Evolutionary conservation across 2,888 invertebrate species (phyloP).

Genomic region (Lasioglossum marginatum): DNA sequence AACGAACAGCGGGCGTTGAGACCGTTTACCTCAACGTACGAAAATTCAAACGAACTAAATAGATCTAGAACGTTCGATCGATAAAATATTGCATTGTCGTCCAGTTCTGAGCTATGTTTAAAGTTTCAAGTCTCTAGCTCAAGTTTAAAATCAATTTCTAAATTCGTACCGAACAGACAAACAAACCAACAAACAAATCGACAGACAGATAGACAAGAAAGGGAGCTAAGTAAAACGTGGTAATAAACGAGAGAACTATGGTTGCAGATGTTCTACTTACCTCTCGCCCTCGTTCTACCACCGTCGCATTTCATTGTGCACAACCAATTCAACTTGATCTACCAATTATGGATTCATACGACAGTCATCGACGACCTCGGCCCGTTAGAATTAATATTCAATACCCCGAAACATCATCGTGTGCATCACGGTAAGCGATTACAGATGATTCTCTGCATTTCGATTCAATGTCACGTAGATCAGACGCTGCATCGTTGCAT

Average conservation of each 20-base stretch:
- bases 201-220: no score
- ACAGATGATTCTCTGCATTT: not conserved
- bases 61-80: no score
- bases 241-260: constrained; percentile 45
- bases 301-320: constrained; percentile 93
- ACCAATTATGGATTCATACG: constrained; percentile 98
- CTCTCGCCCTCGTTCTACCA: constrained; percentile 91
- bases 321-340: constrained; percentile 94
- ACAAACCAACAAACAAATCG: no score
- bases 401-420: constrained; percentile 96
- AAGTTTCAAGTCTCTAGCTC: no score
- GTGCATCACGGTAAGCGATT: constrained; percentile 90
- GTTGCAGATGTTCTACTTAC: constrained; percentile 89
- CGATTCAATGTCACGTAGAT: not conserved
- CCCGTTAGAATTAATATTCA: constrained; percentile 93
- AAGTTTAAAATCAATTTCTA: no score
- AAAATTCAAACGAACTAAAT: no score
- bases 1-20: no score
- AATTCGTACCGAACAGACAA: no score
- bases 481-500: not conserved
- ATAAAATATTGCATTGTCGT: no score
- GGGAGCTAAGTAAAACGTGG: no score
- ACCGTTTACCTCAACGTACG: no score
- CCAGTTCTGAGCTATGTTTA: no score
- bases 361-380: constrained; percentile 92